Percentiles rank a stretch among this genome's conserved stretches.
phyloP scores from a whole-genome alignment of 2,888 invertebrate species.

The Panzeria rudis region DNA sequence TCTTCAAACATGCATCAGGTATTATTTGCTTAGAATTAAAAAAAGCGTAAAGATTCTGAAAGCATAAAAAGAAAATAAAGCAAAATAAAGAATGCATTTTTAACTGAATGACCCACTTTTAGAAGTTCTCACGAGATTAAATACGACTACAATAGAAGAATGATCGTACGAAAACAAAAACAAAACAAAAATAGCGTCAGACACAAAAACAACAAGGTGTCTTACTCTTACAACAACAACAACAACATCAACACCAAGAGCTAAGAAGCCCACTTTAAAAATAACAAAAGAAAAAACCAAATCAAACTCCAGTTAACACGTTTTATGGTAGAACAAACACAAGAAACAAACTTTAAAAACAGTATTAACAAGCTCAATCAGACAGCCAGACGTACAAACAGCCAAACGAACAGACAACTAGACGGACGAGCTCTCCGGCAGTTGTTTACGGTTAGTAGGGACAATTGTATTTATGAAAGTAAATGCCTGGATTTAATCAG shows the following conservation, averaged over 20 bases:
- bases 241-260: constrained; percentile 39
- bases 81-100: constrained; percentile 63
- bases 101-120: constrained; percentile 66
- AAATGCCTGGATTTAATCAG: constrained; percentile 53
- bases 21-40: constrained; percentile 44
- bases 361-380: neutral
- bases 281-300: constrained; percentile 21
- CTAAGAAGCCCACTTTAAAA: constrained; percentile 54
- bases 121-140: constrained; percentile 66
- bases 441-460: neutral
- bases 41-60: constrained; percentile 23
- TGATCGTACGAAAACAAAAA: constrained; percentile 32
- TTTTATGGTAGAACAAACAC: constrained; percentile 40
- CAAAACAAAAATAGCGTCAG: constrained; percentile 25
- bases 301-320: constrained; percentile 33
- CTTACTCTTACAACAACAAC: neutral
- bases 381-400: neutral
- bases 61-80: constrained; percentile 45
- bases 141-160: constrained; percentile 39
- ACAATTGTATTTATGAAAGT: constrained; percentile 44
- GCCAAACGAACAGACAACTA: constrained; percentile 14
- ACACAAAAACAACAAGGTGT: constrained; percentile 30
- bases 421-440: neutral
- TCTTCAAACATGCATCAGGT: constrained; percentile 58
- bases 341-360: neutral